Conservation (phyloP, 2,888 invertebrate species). For the Eupeodes luniger region DNA sequence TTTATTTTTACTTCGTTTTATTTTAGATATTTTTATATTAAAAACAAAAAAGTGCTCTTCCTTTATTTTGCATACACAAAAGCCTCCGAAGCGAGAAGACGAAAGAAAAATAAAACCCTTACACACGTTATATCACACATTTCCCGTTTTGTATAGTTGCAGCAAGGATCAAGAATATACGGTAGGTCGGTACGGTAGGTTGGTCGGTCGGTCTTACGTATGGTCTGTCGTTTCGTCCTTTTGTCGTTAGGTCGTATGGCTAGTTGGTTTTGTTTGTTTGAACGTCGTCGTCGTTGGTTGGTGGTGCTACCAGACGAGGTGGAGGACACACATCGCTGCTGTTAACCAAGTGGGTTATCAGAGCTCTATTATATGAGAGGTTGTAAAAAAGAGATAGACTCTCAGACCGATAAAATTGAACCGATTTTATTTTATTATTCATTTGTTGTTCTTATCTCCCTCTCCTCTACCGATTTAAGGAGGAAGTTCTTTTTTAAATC, state of each 20-base stretch:
- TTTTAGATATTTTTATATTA: slow-evolving; percentile 26
- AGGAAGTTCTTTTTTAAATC: slow-evolving; percentile 15
- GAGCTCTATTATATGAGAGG: neutral
- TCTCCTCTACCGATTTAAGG: neutral
- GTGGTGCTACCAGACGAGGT: slow-evolving; percentile 38
- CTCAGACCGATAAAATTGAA: slow-evolving; percentile 51
- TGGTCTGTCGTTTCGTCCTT: neutral
- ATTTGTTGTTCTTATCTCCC: neutral
- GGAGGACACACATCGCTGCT: slow-evolving; percentile 11
- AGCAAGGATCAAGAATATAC: slow-evolving; percentile 56
- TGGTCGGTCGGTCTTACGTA: neutral
- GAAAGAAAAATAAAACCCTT: slow-evolving; percentile 13
- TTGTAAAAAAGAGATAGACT: slow-evolving; percentile 31
- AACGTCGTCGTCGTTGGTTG: neutral
- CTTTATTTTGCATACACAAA: slow-evolving; percentile 50
- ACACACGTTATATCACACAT: slow-evolving; percentile 73
- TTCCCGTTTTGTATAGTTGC: slow-evolving; percentile 48
- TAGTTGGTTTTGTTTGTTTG: neutral
- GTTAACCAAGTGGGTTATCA: slow-evolving; percentile 47
- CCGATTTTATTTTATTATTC: slow-evolving; percentile 42
- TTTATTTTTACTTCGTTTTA: slow-evolving; percentile 16
- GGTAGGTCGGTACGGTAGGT: slow-evolving; percentile 21
- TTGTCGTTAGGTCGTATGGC: neutral
- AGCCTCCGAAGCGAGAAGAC: slow-evolving; percentile 17
- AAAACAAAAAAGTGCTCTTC: slow-evolving; percentile 10